phyloP scores from a whole-genome alignment of 2,797 vertebrate species.

The Onychomys torridus region DNA sequence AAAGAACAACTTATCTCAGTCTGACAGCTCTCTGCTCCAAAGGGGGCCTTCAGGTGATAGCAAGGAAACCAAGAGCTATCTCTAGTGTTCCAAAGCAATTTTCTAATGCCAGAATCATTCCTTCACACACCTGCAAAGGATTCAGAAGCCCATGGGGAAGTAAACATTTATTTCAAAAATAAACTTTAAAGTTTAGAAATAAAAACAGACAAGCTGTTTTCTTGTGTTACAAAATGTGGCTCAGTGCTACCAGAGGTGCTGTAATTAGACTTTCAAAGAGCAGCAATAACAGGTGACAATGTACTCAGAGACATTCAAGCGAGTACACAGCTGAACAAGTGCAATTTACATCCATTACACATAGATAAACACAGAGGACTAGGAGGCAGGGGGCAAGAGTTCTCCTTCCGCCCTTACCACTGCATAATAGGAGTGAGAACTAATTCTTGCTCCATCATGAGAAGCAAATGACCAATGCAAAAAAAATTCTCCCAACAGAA shows the following conservation, averaged over 20 bases:
- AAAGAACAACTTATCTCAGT: conserved; percentile 56
- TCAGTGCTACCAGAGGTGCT: background rate
- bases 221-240: conserved; percentile 40
- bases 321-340: conserved; percentile 4
- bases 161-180: conserved; percentile 80
- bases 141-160: conserved; percentile 67
- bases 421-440: background rate
- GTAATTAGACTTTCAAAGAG: conserved; percentile 62
- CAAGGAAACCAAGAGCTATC: conserved; percentile 43
- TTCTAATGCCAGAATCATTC: conserved; percentile 55
- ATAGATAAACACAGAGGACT: background rate
- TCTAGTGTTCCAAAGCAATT: conserved; percentile 70
- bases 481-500: background rate
- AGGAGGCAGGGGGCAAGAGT: background rate
- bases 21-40: conserved; percentile 1
- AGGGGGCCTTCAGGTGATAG: conserved; percentile 50
- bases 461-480: background rate
- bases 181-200: conserved; percentile 77
- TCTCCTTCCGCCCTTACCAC: background rate
- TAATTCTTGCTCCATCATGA: background rate
- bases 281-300: conserved; percentile 57
- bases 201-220: conserved; percentile 75
- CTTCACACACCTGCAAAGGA: conserved; percentile 76
- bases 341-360: conserved; percentile 53
- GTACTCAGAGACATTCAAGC: background rate